Percentiles rank a stretch among this genome's conserved stretches.
Conservation (phyloP, 2,113 vertebrate genomes). For the Sceloporus tristichus region DNA sequence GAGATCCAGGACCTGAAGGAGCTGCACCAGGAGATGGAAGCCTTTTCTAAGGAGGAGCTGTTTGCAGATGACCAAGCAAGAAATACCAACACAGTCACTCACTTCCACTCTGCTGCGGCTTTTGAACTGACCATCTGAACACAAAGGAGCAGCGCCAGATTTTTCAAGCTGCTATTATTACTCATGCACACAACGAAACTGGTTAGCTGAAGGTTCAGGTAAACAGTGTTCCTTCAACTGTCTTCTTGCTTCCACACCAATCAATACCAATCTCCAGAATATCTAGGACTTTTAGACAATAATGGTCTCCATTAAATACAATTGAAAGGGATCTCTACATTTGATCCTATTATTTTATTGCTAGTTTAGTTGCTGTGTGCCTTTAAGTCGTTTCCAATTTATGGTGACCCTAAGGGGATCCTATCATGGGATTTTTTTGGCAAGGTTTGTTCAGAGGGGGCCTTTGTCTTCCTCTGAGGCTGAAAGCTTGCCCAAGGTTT, state of each 20-base stretch:
- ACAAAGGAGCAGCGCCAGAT: too few species aligned
- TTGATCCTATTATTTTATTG: too few species aligned
- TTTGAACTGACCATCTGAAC: constrained; percentile 30
- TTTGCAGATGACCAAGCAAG: rapidly evolving
- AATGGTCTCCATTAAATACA: too few species aligned
- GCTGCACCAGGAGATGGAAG: constrained; percentile 24
- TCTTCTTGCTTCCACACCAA: too few species aligned
- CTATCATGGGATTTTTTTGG: not conserved
- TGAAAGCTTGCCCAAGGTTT: too few species aligned
- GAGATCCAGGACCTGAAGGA: constrained; percentile 59
- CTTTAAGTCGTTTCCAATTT: not conserved
- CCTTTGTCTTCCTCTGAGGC: not conserved
- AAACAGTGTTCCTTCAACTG: too few species aligned
- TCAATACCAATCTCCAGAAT: too few species aligned
- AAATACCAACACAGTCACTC: too few species aligned
- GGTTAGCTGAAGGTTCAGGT: too few species aligned
- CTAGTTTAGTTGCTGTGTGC: too few species aligned
- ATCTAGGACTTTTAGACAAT: too few species aligned
- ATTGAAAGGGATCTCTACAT: too few species aligned
- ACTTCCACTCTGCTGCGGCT: not conserved
- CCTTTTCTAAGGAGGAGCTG: not conserved
- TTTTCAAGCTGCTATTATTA: not conserved
- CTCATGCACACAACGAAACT: not conserved
- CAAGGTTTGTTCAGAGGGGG: not conserved
- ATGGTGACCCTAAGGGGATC: not conserved